These are phyloP conservation scores for Acropternis orthonyx DNA, from an alignment of 2,797 vertebrate species.

Conservation along the genomic window DNA sequence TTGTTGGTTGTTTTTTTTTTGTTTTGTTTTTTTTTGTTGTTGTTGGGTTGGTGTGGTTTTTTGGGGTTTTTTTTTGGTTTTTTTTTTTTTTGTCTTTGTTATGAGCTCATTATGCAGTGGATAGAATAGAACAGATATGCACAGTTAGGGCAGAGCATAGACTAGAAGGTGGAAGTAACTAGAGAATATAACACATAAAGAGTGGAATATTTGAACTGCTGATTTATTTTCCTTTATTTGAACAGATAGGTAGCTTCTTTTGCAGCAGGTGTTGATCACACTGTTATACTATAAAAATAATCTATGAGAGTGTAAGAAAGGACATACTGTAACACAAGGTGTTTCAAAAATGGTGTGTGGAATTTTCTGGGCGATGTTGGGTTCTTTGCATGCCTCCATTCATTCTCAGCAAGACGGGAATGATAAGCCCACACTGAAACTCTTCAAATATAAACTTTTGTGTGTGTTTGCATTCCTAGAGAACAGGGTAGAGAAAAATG, in stretches of 20 bases:
- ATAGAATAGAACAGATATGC: background rate
- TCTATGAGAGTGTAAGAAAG: background rate
- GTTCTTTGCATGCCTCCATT: background rate
- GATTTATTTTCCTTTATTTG: background rate
- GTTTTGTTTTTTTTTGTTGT: background rate
- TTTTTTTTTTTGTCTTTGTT: conserved; percentile 1
- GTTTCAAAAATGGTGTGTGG: background rate
- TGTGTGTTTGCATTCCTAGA: background rate
- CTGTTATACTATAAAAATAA: background rate
- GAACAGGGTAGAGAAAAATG: background rate
- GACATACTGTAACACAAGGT: background rate
- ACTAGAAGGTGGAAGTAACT: background rate
- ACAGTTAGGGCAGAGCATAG: background rate
- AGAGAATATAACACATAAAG: background rate
- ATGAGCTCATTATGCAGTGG: background rate
- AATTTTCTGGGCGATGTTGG: background rate
- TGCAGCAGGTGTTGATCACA: background rate
- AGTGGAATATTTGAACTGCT: background rate
- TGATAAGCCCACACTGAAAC: background rate
- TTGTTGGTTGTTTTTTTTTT: background rate
- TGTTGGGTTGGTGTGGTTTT: background rate
- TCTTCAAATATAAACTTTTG: background rate
- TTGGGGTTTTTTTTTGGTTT: background rate
- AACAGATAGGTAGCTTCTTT: background rate
- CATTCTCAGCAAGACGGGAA: background rate